Evolutionary conservation across 2,113 vertebrate genomes (phyloP).

Genomic region (Maccullochella peelii): DNA sequence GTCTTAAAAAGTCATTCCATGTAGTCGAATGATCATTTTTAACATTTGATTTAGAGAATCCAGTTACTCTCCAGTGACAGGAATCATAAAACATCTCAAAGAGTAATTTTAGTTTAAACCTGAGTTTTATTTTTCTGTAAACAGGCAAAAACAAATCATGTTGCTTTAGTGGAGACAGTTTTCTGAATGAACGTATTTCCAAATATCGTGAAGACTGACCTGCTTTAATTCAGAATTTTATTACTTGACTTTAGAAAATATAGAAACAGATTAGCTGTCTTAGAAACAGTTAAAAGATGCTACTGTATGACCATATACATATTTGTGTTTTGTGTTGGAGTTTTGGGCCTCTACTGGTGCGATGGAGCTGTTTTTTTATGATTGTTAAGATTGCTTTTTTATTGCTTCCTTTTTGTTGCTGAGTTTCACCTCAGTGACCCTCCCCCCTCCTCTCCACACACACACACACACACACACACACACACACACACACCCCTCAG

Average conservation of each 20-base stretch:
- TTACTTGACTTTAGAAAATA: not conserved
- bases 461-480: slow-evolving; percentile 44
- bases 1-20: not conserved
- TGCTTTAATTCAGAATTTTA: not conserved
- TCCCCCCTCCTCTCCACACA: not conserved
- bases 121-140: not conserved
- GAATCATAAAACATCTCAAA: not conserved
- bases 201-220: no score
- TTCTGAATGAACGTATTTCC: no score
- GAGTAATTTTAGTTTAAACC: not conserved
- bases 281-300: not conserved
- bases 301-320: not conserved
- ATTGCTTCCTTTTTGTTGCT: slow-evolving; percentile 61
- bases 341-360: no score
- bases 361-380: not conserved
- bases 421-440: slow-evolving; percentile 53
- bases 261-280: not conserved
- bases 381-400: slow-evolving; percentile 27
- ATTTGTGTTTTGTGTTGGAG: no score
- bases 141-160: not conserved
- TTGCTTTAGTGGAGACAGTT: not conserved
- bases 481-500: slow-evolving; percentile 43
- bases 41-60: not conserved
- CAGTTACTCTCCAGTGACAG: no score
- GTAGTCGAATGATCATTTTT: not conserved